Evolutionary conservation across 2,888 invertebrate genomes (phyloP), one percentile per base, ranked within the genome.

Genomic region (Mimas tiliae): DNA sequence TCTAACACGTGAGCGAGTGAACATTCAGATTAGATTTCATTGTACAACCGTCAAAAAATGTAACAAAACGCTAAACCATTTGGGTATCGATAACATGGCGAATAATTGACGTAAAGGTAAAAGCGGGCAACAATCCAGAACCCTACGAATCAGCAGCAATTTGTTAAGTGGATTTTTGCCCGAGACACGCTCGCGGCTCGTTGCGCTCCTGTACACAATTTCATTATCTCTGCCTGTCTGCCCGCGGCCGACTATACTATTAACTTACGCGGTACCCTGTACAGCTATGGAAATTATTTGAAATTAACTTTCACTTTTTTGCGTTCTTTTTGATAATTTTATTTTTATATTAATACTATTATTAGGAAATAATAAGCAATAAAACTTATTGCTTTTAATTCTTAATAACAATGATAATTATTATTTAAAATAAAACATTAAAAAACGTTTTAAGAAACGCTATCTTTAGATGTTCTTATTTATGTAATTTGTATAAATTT

Each of bases 161-260:
- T 94, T 94, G 94, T 94, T 93, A 94, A 94, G 94, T 94, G 94
- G 94, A 94, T 94, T 94, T 94, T 94, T 93, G 91, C 87, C 89
- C 92, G 93, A 93, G 93, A 92, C 93, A 91, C 90, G 91, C 90
- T 89, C 91, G 83, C 89, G 91, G 85, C 90, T 90, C 93, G 93
- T 88, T 91, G 92, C 93, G 93, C 93, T 90, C 85, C 91, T 93
- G 90, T 91, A 93, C 93, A 93, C 93, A 93, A 93, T 93, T 93
- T 93, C 93, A 93, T 93, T 93, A 93, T 92, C 91, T 90, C 86
- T 86, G 86, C 87, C 85, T 86, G 89, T 88, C 85, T 82, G 86
- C 85, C 85, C 87, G 86, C 85, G 82, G 82, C 82, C 83, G 84
- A 77, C 79, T 83, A 83, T 85, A 88, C 89, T 91, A 90, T 89